Evolutionary conservation across 2,888 invertebrate species (phyloP).

Genomic region (Junonia oenone): DNA sequence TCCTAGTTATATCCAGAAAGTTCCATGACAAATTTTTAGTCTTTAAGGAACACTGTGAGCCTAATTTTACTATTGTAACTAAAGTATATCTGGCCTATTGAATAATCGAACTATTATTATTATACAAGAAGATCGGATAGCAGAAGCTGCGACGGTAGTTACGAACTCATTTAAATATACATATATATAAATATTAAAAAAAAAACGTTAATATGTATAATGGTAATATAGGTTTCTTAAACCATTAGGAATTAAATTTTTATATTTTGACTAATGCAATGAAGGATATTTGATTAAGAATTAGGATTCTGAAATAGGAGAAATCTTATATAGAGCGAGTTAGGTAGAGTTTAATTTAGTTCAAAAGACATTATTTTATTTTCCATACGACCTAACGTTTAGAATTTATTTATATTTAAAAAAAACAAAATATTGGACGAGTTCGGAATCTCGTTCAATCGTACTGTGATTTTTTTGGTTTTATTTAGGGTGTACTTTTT

Average conservation of each 20-base stretch:
- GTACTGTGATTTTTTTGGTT: slow-evolving; percentile 75
- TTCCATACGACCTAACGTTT: slow-evolving; percentile 56
- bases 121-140: slow-evolving; percentile 35
- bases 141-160: slow-evolving; percentile 33
- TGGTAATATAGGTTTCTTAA: slow-evolving; percentile 75
- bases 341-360: slow-evolving; percentile 66
- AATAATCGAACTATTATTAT: slow-evolving; percentile 63
- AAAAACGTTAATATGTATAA: slow-evolving; percentile 72
- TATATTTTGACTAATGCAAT: slow-evolving; percentile 76
- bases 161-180: slow-evolving; percentile 42
- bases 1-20: slow-evolving; percentile 45
- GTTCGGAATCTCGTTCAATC: slow-evolving; percentile 69
- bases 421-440: slow-evolving; percentile 56
- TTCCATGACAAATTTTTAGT: slow-evolving; percentile 45
- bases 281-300: slow-evolving; percentile 67
- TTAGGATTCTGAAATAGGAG: slow-evolving; percentile 56
- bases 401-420: slow-evolving; percentile 70
- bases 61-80: slow-evolving; percentile 64
- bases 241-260: slow-evolving; percentile 72
- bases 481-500: slow-evolving; percentile 70
- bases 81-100: slow-evolving; percentile 65
- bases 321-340: slow-evolving; percentile 54
- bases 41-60: slow-evolving; percentile 55
- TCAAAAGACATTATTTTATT: slow-evolving; percentile 64
- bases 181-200: slow-evolving; percentile 62